Evolutionary conservation across 1,140 invertebrate species (phyloP).

Genomic region (Platyscapa corneri): DNA sequence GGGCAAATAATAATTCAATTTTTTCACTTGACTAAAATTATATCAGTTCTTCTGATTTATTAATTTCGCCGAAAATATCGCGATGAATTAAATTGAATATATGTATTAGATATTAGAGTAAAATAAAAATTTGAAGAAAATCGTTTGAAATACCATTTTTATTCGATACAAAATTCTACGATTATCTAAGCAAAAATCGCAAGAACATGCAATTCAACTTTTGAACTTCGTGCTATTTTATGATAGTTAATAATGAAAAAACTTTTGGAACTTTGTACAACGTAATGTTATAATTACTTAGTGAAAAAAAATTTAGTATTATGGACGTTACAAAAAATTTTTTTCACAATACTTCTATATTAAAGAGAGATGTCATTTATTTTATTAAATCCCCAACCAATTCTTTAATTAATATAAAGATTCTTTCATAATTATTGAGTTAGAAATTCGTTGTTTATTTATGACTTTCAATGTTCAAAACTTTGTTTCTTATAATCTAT

Average conservation of each 20-base stretch:
- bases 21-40: background rate
- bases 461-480: background rate
- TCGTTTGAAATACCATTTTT: no score
- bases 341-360: background rate
- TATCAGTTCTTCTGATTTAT: background rate
- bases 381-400: no score
- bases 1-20: background rate
- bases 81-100: background rate
- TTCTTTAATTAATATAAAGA: no score
- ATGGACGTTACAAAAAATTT: background rate
- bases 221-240: conserved; percentile 25
- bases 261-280: background rate
- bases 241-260: background rate
- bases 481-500: background rate
- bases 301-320: background rate
- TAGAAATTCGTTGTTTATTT: background rate
- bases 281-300: conserved; percentile 9
- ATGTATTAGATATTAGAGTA: no score
- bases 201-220: conserved; percentile 23
- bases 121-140: background rate
- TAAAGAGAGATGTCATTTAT: no score
- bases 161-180: background rate
- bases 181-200: background rate
- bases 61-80: background rate
- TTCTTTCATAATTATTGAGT: background rate